Evolutionary conservation across 2,888 invertebrate species (phyloP).

Genomic region (Amphipoea oculea): DNA sequence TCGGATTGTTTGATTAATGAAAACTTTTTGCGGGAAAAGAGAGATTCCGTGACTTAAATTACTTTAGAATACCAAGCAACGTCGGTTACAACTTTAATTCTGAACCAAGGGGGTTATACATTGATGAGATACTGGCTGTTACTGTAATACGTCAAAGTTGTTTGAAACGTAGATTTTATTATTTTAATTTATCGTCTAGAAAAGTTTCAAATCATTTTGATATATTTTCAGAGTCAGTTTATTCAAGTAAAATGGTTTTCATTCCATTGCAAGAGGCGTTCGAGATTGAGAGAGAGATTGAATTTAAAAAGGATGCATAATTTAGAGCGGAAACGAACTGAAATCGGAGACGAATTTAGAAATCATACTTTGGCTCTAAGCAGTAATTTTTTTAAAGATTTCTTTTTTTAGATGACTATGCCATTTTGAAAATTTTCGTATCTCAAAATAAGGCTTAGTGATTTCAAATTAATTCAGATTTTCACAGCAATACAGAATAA

Average conservation of each 20-base stretch:
- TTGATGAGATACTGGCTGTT: background rate
- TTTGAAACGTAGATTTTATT: background rate
- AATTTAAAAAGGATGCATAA: too few species aligned
- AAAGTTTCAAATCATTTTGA: background rate
- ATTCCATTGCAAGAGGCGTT: constrained; percentile 6
- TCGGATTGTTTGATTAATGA: constrained; percentile 19
- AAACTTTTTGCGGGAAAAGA: constrained; percentile 18
- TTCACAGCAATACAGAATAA: too few species aligned
- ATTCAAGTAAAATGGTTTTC: constrained; percentile 1
- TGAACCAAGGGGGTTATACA: background rate
- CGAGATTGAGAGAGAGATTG: too few species aligned
- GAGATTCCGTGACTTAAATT: constrained; percentile 26
- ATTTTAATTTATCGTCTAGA: background rate
- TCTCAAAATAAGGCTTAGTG: too few species aligned
- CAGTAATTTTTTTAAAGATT: too few species aligned
- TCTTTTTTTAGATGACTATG: too few species aligned
- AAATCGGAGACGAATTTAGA: too few species aligned
- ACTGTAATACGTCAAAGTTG: background rate
- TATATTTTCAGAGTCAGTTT: background rate
- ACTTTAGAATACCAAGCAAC: constrained; percentile 21
- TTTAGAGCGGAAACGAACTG: too few species aligned
- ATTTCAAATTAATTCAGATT: too few species aligned
- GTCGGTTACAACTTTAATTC: background rate
- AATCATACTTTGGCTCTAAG: too few species aligned
- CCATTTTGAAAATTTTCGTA: too few species aligned